Evolutionary conservation across 2,113 vertebrate genomes (phyloP).

Genomic region (Chloroceryle aenea): DNA sequence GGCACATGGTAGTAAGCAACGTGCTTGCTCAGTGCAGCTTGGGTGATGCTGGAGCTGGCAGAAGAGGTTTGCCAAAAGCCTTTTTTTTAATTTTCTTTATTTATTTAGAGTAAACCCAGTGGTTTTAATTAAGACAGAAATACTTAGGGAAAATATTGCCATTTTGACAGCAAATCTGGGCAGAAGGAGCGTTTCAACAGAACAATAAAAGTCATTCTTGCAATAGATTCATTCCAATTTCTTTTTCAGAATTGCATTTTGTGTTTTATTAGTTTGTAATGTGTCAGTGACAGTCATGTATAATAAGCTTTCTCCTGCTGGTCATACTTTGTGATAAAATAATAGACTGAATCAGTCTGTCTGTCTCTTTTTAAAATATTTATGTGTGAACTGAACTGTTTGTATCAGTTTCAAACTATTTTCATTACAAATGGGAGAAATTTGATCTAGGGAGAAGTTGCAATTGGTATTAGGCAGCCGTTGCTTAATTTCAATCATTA

Average conservation of each 20-base stretch:
- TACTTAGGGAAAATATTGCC: conserved; percentile 4
- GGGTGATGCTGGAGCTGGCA: not conserved
- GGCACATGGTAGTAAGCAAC: not conserved
- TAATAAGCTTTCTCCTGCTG: conserved; percentile 52
- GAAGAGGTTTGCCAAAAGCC: not conserved
- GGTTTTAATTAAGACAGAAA: conserved; percentile 53
- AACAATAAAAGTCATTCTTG: conserved; percentile 55
- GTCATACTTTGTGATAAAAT: conserved; percentile 47
- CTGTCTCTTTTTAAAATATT: not conserved
- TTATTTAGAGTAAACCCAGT: not conserved
- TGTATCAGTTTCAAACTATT: not conserved
- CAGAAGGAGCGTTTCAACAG: not conserved
- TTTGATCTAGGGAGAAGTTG: not conserved
- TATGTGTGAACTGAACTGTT: conserved; percentile 1
- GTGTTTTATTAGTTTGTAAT: conserved; percentile 62
- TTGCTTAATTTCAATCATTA: conserved; percentile 17
- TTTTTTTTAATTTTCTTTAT: not conserved
- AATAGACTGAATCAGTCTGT: conserved; percentile 14
- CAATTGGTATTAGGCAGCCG: not conserved
- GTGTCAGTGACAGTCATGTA: conserved; percentile 53
- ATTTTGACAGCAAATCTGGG: not conserved
- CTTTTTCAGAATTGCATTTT: conserved; percentile 48
- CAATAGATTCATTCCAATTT: conserved; percentile 53
- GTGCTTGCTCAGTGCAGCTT: rapidly evolving
- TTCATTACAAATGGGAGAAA: conserved; percentile 6